Base-by-base conservation (phyloP, 2,888 invertebrate genomes). In the Andrena marginata region DNA sequence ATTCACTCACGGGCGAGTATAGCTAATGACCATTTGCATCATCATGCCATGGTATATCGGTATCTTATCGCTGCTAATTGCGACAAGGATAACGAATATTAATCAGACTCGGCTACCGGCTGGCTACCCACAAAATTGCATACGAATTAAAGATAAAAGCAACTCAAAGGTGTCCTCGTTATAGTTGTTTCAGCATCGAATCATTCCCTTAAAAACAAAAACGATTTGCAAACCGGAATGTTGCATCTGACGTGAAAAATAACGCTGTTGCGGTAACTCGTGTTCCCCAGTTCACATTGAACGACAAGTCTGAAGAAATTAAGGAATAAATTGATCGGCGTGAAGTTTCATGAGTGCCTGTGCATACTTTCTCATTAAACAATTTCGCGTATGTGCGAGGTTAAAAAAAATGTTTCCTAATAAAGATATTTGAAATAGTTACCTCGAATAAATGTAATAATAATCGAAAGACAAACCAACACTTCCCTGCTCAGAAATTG, bases 51-150 rank as follows among this genome's bases (percentile, higher is more conserved):
- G 29, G 63, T 76, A 54, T 80, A 60, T 77, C 35, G 6, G 64
- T 71, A 72, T 69, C 73, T 87, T 87, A 87, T 87, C 87, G 60
- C 33, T 68, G 13, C 29, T 33, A 54, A 16, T 60, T 26, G 2
- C 51, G 7, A 48, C n/a, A 42, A 64, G 35, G 42, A 56, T 33
- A 48, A 49, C 7, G 16, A 13, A 26, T 69, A 31, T 20, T 31
- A 62, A 23, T 23, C n/a, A 33, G 2, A 13, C 10, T 4, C 10
- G 26, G 31, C 13, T 56, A 33, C 71, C 0, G 2, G 33, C 23
- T 16, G 20, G 7, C 54, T 29, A 31, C 4, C 20, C 33, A 51
- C 8, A 51, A 51, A 20, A 51, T 7, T 51, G 20, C 20, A 20
- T 20, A 2, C 2, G 20, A 20, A 51, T 51, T 51, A 51, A 20